phyloP scores from a whole-genome alignment of 2,113 vertebrate species.

The Podarcis cretensis region DNA sequence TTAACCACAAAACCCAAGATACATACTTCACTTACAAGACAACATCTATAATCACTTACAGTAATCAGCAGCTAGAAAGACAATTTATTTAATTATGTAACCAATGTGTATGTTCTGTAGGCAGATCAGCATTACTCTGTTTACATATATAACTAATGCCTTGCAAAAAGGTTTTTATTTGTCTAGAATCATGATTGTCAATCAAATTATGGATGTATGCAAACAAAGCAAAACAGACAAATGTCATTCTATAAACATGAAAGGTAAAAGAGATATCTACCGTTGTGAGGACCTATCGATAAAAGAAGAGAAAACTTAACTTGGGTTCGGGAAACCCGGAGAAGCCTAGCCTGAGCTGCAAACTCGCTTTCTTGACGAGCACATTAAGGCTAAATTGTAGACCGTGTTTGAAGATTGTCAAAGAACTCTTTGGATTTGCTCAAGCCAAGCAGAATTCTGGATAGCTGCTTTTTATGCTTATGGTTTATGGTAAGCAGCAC shows the following conservation, averaged over 20 bases:
- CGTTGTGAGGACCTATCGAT: too few species aligned
- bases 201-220: not conserved
- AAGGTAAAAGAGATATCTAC: not conserved
- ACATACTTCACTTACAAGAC: not conserved
- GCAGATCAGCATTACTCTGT: not conserved
- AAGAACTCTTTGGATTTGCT: not conserved
- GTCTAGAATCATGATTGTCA: not conserved
- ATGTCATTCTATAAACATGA: too few species aligned
- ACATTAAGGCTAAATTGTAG: not conserved
- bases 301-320: not conserved
- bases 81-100: not conserved
- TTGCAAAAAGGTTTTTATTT: not conserved
- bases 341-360: not conserved
- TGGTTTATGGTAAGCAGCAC: too few species aligned
- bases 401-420: not conserved
- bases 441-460: not conserved
- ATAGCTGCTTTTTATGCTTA: too few species aligned
- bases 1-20: not conserved
- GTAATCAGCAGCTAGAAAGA: not conserved
- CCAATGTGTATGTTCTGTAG: not conserved
- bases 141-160: not conserved
- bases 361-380: not conserved
- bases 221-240: not conserved
- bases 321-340: too few species aligned
- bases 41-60: not conserved